Conservation (phyloP, 2,888 invertebrate species). For the Neria commutata region DNA sequence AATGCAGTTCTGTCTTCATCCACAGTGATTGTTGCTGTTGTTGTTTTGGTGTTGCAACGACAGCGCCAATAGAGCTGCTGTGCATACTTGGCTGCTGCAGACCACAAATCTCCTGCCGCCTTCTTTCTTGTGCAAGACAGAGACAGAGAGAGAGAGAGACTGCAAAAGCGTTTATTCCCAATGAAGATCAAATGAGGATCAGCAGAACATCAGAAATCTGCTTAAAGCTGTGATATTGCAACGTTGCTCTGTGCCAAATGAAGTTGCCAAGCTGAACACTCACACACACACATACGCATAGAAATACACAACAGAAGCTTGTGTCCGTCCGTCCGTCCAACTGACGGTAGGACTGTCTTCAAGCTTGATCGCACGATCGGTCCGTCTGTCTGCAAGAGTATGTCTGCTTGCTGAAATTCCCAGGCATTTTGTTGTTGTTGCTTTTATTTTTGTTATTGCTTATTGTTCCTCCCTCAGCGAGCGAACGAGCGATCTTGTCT, state of each 20-base stretch:
- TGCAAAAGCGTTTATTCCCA: too few relatives aligned
- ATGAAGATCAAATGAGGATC: neutral
- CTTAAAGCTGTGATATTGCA: neutral
- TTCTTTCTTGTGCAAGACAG: too few relatives aligned
- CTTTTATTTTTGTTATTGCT: neutral
- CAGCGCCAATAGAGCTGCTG: too few relatives aligned
- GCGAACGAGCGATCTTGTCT: constrained; percentile 4
- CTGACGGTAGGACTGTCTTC: neutral
- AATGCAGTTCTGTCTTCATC: neutral
- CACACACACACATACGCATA: neutral
- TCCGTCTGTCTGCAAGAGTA: neutral
- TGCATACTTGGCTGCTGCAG: too few relatives aligned
- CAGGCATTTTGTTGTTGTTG: constrained; percentile 16
- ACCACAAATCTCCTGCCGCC: too few relatives aligned
- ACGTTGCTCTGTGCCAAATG: neutral
- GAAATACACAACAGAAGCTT: neutral
- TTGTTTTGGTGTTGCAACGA: neutral
- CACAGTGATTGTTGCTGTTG: neutral
- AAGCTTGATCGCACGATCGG: too few relatives aligned
- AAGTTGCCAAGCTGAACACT: neutral
- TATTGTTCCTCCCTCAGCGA: neutral
- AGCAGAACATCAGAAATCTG: neutral
- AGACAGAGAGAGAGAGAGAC: too few relatives aligned
- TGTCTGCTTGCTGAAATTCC: constrained; percentile 18
- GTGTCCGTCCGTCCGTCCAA: neutral